Percentiles rank a stretch among this genome's conserved stretches.
phyloP scores from a whole-genome alignment of 2,888 invertebrate genomes.

The Hedya salicella region DNA sequence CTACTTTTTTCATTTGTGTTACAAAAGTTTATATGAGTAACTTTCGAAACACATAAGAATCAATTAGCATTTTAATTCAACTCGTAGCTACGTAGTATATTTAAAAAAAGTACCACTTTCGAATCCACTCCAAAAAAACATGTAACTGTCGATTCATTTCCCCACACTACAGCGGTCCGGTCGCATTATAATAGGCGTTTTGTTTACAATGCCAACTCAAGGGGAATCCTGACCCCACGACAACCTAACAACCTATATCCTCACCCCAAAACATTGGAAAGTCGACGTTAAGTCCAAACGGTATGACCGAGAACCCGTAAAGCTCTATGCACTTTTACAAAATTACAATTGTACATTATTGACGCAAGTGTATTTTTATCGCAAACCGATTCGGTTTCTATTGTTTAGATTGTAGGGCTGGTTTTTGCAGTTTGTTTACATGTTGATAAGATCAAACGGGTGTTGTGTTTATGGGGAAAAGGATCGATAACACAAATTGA shows the following conservation, averaged over 20 bases:
- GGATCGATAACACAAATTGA: conserved; percentile 71
- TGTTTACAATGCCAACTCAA: conserved; percentile 80
- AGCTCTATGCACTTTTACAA: conserved; percentile 45
- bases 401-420: conserved; percentile 46
- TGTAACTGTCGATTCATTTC: conserved; percentile 51
- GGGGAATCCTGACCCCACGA: conserved; percentile 63
- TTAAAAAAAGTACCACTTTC: no score
- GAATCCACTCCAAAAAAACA: not conserved
- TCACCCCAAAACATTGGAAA: conserved; percentile 49
- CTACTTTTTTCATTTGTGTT: no score
- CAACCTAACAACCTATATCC: conserved; percentile 51
- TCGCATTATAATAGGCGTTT: conserved; percentile 82
- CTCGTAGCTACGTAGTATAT: no score
- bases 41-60: no score
- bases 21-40: no score
- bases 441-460: conserved; percentile 22
- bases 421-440: conserved; percentile 33
- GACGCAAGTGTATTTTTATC: conserved; percentile 46
- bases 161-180: conserved; percentile 64
- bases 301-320: no score
- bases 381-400: conserved; percentile 50
- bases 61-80: no score
- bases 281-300: conserved; percentile 48
- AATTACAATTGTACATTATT: conserved; percentile 38
- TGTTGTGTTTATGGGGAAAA: conserved; percentile 32